Conservation (phyloP, 37 sponge, comb jelly and placozoan species). For the Aplysina aerophoba region DNA sequence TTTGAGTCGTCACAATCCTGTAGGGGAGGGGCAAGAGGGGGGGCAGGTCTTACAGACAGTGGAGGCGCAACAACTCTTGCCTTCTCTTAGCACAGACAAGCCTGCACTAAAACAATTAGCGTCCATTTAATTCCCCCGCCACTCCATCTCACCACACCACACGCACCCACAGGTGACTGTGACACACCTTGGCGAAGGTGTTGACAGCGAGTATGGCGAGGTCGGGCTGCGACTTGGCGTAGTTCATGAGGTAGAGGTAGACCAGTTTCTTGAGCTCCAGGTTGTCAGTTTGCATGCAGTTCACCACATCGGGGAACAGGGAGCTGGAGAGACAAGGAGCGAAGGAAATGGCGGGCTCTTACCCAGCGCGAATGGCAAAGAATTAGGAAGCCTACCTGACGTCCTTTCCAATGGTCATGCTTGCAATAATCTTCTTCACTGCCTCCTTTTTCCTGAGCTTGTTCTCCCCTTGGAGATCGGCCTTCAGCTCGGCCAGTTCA, state of each 20-base stretch:
- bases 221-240: conserved; percentile 98
- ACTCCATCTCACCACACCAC: conserved; percentile 31
- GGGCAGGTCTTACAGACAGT: background rate
- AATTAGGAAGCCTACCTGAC: conserved; percentile 67
- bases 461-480: conserved; percentile 96
- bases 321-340: conserved; percentile 51
- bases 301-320: conserved; percentile 95
- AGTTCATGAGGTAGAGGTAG: conserved; percentile 99
- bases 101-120: no score
- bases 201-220: conserved; percentile 98
- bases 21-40: background rate
- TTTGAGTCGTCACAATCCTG: conserved; percentile 92
- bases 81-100: no score
- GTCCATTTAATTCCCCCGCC: no score
- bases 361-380: background rate
- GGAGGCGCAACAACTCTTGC: background rate
- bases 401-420: conserved; percentile 99
- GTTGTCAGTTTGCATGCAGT: conserved; percentile 99
- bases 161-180: background rate
- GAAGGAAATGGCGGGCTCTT: background rate
- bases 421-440: conserved; percentile 99
- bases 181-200: conserved; percentile 90
- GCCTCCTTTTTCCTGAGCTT: conserved; percentile 96
- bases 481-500: conserved; percentile 94
- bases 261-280: conserved; percentile 99